Base-by-base conservation (phyloP, 2,113 vertebrate genomes). In the Emydura subglobosa region DNA sequence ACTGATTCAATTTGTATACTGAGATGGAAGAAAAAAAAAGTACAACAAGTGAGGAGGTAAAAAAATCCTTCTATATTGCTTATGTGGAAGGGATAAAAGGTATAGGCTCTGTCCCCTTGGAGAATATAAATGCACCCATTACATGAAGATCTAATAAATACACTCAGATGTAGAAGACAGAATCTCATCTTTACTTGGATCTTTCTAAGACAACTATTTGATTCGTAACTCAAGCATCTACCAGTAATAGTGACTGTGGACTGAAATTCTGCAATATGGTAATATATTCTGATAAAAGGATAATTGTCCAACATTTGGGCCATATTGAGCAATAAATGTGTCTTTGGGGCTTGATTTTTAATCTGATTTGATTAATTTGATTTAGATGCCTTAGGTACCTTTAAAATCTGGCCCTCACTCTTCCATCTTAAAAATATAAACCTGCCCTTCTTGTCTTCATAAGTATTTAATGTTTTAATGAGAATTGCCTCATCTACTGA, bases 221-320 rank as follows among this genome's bases (percentile, higher is more conserved):
- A 85, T 81, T 78, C 39, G 42, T 85, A 79, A 31, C 27, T 49
- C 65, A 81, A 86, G 5, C 25, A 85, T 85, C 61, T 72, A 10
- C 61, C 90, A 24, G 54, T 93, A 92, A 91, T 49, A 78, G 1
- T 87, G n/a, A 53, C 81, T 93, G 50, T 68, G 17, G 2, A 80
- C 82, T 86, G 86, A 57, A 89, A 84, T 80, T 93, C 81, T 51
- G 14, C 87, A 74, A 59, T 76, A 47, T 3, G 59, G 49, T 88
- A 61, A 82, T 83, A 92, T 72, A 79, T 44, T 31, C 31, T 51
- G 85, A 76, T 80, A 7, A 59, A 96, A 93, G 88, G 51, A n/a
- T 39, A 82, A 80, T 27, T 47, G 4, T 47, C 25, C 82, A 13
- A 57, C 49, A 80, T 51, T 82, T 87, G 44, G 61, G 2, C 31